phyloP scores from a whole-genome alignment of 2,797 vertebrate species.

The Heliangelus exortis region DNA sequence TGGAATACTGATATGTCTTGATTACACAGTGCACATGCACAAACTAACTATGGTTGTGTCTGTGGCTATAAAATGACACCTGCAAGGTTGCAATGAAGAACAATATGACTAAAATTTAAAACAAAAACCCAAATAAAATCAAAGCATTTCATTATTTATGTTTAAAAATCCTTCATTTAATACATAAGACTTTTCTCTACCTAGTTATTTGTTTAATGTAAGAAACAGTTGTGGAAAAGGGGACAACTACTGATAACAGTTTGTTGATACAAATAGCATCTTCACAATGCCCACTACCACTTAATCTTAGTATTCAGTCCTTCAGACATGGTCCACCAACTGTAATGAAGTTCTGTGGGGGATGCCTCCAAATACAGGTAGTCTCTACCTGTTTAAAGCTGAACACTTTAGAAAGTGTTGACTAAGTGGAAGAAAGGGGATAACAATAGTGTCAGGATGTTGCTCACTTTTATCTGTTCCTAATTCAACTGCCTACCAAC shows the following conservation, averaged over 20 bases:
- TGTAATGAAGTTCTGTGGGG: not conserved
- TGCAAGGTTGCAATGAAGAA: not conserved
- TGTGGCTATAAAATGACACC: not conserved
- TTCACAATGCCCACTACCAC: not conserved
- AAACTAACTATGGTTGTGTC: not conserved
- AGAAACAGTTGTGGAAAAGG: not conserved
- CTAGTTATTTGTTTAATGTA: not conserved
- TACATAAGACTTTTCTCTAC: not conserved
- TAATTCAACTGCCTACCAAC: not conserved
- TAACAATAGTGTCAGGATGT: not conserved
- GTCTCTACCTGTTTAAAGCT: not conserved
- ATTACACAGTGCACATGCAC: not conserved
- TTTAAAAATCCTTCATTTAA: not conserved
- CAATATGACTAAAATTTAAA: not conserved
- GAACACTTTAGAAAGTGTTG: not conserved
- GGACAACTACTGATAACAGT: not conserved
- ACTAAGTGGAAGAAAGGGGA: not conserved
- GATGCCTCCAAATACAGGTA: not conserved
- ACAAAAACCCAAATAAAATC: not conserved
- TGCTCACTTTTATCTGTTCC: not conserved
- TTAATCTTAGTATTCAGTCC: not conserved
- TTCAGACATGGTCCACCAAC: fast-evolving
- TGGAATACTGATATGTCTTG: fast-evolving
- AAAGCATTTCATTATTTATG: not conserved
- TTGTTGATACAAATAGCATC: not conserved